Evolutionary conservation across 2,113 vertebrate species (phyloP).

Genomic region (Paramisgurnus dabryanus): DNA sequence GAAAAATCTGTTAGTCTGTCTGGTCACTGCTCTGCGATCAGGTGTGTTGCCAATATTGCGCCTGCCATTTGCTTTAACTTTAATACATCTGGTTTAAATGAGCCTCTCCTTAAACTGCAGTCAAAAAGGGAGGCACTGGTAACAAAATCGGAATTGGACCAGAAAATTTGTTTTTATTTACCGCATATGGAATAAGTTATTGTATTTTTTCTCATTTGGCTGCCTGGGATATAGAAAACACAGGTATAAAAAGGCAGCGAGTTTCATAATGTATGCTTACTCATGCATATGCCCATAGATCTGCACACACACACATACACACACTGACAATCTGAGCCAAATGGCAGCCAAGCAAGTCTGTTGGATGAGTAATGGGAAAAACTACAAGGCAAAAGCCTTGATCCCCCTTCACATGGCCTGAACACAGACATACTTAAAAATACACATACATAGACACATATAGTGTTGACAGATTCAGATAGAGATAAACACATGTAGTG

Average conservation of each 20-base stretch:
- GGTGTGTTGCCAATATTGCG: slow-evolving; percentile 67
- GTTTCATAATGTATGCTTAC: slow-evolving; percentile 8
- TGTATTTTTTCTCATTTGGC: neutral
- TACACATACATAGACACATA: slow-evolving; percentile 29
- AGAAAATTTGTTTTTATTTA: slow-evolving; percentile 55
- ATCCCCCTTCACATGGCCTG: slow-evolving; percentile 11
- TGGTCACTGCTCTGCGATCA: slow-evolving; percentile 68
- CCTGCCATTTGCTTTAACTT: slow-evolving; percentile 76
- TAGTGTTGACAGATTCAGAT: slow-evolving; percentile 69
- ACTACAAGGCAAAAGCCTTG: slow-evolving; percentile 32
- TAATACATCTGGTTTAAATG: slow-evolving; percentile 75
- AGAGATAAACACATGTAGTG: slow-evolving; percentile 66
- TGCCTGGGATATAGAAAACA: neutral
- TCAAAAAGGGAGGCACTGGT: slow-evolving; percentile 54
- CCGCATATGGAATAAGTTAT: slow-evolving; percentile 13
- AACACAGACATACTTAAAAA: slow-evolving; percentile 42
- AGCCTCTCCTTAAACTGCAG: slow-evolving; percentile 47
- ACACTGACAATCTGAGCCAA: slow-evolving; percentile 33
- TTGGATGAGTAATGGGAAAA: slow-evolving; percentile 49
- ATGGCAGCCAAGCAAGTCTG: slow-evolving; percentile 38
- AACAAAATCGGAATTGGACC: slow-evolving; percentile 44
- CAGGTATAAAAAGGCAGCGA: neutral
- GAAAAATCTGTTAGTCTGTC: slow-evolving; percentile 54
- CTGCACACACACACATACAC: slow-evolving; percentile 26
- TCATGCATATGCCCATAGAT: neutral